Base-by-base conservation (phyloP, 23 tunicate genomes). In the Botrylloides violaceus region DNA sequence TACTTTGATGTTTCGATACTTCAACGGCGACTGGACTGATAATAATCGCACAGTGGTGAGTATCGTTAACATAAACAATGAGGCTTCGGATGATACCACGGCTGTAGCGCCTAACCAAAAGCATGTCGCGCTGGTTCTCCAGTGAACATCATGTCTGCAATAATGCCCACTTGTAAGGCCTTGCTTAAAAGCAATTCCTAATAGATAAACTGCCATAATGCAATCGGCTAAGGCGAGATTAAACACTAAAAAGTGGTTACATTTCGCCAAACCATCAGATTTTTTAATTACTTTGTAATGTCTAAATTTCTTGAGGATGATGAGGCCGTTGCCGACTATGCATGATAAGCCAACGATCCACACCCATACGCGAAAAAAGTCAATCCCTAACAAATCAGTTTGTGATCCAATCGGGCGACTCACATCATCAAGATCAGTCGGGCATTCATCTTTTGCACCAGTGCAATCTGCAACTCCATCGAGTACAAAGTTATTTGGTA, bases 141-240 rank as follows among this genome's bases (percentile, higher is more conserved):
- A 85, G 47, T 43, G 32, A 22, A 65, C 77, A 43, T 85, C 84
- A 23, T 58, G 66, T 3, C 29, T 31, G 29, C 81, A 80, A 53
- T 85, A 85, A 2, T 0, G 7, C 25, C 94, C 94, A 18, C 80
- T 56, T 48, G 30, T 72, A 12, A 37, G 1, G 3, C 32, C 56
- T 21, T 50, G 29, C 15, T 85, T 36, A 24, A 66, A 32, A 9
- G 94, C 79, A 22, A 85, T 55, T 12, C 77, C 71, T 4, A 79
- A 38, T 35, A 85, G 71, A 57, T 85, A 85, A 25, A 85, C 49
- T 34, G 76, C 94, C 94, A 85, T 85, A 3, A 85, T 56, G 2
- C 74, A 74, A 68, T 85, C 84, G 9, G 94, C 75, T 18, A 79
- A 24, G 21, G 84, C 76, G 4, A 85, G 77, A 49, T 85, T 85